Evolutionary conservation across 2,888 invertebrate species (phyloP), one percentile per base, ranked within the genome.

Genomic region (Cheilosia scutellata): DNA sequence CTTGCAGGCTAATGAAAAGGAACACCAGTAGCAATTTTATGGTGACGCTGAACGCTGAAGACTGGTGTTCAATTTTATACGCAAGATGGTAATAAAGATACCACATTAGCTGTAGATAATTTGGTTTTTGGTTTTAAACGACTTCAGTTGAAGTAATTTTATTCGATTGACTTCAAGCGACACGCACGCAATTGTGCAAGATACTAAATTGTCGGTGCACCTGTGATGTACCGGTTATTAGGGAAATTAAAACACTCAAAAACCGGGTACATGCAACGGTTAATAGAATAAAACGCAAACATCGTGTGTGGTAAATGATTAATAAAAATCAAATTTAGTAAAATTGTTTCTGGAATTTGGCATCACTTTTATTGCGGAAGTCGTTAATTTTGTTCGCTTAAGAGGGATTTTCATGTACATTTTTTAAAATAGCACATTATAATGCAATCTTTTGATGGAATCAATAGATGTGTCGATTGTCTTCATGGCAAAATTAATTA

Each of bases 61-160:
- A 16, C 27, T 40, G 20, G 44, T 55, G 44, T 53, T 55, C 42
- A 40, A 51, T 63, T 44, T 63, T 42, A 47, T 13, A 63, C 27
- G 51, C 62, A 16, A 63, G 74, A 63, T 74, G 44, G 71, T 20
- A 71, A 51, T 71, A 71, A 63, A 63, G 55, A 55, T 55, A 55
- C 55, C 20, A 31, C 11, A 16, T 27, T 37, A 37, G 20, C 31
- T 9, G 20, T 37, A 51, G 25, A 37, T 37, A 51, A 13, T 37
- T 49, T 44, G 16, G 16, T 20, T 13, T 42, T 60, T 42, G 60
- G 16, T 27, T 63, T 33, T 6, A 63, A 31, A 47, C 47, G 20
- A 44, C 13, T 33, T 20, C 6, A 31, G 31, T 31, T 33, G 11
- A 31, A 49, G 47, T 47, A 20, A 47, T 44, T 40, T 29, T 40